A percentile compares a stretch with the other conserved stretches of the same genome.
Conservation (phyloP, 1,140 invertebrate species). For the Brachionus plicatilis region DNA sequence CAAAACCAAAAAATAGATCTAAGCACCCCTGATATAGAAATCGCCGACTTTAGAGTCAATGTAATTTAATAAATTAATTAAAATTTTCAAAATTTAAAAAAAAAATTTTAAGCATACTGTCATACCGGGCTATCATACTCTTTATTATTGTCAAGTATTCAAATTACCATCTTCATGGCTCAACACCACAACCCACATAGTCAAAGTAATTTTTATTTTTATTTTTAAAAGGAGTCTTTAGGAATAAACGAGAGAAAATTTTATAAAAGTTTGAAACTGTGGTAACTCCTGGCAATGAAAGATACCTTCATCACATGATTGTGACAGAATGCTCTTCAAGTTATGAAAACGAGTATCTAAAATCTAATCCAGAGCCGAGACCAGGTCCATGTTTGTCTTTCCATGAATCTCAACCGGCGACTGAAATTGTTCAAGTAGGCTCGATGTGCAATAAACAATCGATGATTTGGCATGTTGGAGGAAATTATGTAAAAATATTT, state of each 20-base stretch:
- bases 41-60: neutral
- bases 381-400: neutral
- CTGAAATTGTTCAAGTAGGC: neutral
- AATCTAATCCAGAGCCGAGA: neutral
- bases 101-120: neutral
- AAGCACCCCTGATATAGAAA: neutral
- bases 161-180: neutral
- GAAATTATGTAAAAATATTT: neutral
- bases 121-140: neutral
- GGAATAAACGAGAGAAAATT: neutral
- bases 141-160: neutral
- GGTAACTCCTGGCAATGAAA: neutral
- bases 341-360: conserved; percentile 1
- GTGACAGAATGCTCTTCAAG: neutral
- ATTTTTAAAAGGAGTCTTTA: neutral
- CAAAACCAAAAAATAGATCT: neutral
- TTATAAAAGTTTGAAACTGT: neutral
- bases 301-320: conserved; percentile 15
- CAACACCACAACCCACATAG: neutral
- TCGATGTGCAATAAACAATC: neutral
- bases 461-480: neutral
- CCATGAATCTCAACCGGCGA: neutral
- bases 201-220: neutral
- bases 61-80: neutral
- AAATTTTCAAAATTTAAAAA: neutral